Conservation (phyloP, 2,113 vertebrate species). For the Trematocara unimaculatum region DNA sequence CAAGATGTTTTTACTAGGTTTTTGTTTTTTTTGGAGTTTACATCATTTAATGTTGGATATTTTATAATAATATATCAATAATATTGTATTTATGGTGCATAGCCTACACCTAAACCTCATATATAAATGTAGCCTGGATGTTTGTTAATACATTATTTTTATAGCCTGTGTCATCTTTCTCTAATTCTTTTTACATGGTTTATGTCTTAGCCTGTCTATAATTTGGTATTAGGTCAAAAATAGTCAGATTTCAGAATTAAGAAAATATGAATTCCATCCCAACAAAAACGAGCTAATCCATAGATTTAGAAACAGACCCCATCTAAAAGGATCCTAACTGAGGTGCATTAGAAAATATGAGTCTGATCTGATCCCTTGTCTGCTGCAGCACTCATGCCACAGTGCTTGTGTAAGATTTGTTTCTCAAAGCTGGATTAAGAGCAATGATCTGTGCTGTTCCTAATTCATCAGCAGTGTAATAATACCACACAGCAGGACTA, state of each 20-base stretch:
- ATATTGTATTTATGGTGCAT: background rate
- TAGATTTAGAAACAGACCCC: background rate
- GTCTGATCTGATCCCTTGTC: conserved; percentile 16
- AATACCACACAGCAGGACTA: conserved; percentile 11
- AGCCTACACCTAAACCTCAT: background rate
- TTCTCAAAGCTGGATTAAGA: conserved; percentile 49
- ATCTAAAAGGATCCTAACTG: background rate
- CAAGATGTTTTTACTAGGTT: background rate
- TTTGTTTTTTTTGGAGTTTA: background rate
- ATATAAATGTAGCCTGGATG: background rate
- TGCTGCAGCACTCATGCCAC: background rate
- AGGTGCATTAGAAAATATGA: conserved; percentile 3
- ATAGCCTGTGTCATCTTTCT: background rate
- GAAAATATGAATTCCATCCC: background rate
- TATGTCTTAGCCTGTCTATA: background rate
- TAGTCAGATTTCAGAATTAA: background rate
- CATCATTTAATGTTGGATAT: background rate
- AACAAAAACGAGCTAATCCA: background rate
- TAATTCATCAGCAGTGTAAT: conserved; percentile 11
- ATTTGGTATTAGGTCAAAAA: background rate
- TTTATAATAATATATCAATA: background rate
- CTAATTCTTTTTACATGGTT: background rate
- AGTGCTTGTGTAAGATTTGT: conserved; percentile 16
- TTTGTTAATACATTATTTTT: background rate
- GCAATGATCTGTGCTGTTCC: conserved; percentile 2